Evolutionary conservation across 2,113 vertebrate species (phyloP).

Genomic region (Jaculus jaculus): DNA sequence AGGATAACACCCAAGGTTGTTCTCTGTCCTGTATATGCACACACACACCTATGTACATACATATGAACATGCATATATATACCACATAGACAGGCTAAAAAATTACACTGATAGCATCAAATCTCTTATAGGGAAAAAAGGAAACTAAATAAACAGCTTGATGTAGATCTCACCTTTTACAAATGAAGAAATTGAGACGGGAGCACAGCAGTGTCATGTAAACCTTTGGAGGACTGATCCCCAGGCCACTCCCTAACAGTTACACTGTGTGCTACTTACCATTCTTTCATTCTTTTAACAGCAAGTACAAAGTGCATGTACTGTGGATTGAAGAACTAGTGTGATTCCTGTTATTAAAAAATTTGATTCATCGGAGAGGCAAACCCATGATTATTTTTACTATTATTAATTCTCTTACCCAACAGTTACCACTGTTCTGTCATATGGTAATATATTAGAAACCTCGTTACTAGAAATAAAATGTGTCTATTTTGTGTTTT

Average conservation of each 20-base stretch:
- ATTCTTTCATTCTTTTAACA: not conserved
- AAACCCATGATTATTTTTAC: conserved; percentile 27
- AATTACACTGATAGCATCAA: not conserved
- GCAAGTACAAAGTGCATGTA: not conserved
- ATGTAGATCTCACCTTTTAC: not conserved
- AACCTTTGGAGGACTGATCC: not conserved
- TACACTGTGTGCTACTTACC: not conserved
- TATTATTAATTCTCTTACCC: not conserved
- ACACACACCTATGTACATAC: no score
- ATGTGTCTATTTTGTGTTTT: not conserved
- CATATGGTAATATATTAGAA: no score
- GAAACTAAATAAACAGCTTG: conserved; percentile 29
- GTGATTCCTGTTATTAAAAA: not conserved
- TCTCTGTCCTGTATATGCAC: no score
- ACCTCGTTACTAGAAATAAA: not conserved
- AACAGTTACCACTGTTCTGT: not conserved
- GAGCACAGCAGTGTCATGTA: not conserved
- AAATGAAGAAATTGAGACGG: conserved; percentile 2
- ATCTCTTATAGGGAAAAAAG: not conserved
- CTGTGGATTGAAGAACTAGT: not conserved
- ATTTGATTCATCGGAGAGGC: not conserved
- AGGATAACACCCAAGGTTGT: no score
- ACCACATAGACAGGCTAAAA: not conserved
- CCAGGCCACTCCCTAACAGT: not conserved
- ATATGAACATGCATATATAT: no score